These are phyloP conservation scores for Micromussa lordhowensis DNA, from an alignment of 92 coral and sea anemone species.

Conservation along the genomic window DNA sequence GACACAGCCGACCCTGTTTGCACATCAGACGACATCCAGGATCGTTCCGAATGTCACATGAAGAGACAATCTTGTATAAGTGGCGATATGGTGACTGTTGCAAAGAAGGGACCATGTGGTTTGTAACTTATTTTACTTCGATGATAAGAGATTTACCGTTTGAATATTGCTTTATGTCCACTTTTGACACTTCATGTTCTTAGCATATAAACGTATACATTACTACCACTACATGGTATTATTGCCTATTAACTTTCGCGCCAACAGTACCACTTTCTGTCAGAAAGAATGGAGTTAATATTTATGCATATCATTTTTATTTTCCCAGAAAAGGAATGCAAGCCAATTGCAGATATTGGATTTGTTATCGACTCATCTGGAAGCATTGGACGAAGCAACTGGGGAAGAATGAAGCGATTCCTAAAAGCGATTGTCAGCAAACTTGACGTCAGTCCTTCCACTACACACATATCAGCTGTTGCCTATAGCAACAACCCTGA, in stretches of 20 bases:
- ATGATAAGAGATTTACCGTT: no score
- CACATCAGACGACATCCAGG: slow-evolving; percentile 37
- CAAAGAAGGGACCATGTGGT: slow-evolving; percentile 50
- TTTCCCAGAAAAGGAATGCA: slow-evolving; percentile 60
- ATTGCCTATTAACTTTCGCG: no score
- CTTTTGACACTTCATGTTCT: no score
- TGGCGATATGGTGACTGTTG: slow-evolving; percentile 11
- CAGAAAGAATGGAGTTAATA: no score
- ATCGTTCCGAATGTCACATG: slow-evolving; percentile 35
- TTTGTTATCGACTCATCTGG: slow-evolving; percentile 79
- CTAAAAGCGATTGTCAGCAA: slow-evolving; percentile 53
- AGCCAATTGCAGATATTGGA: slow-evolving; percentile 60
- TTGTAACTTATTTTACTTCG: no score
- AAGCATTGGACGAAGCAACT: slow-evolving; percentile 70
- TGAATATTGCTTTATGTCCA: no score
- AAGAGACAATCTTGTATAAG: slow-evolving; percentile 20
- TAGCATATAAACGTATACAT: no score
- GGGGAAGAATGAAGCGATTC: slow-evolving; percentile 68
- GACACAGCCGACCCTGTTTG: slow-evolving; percentile 28
- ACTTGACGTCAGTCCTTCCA: slow-evolving; percentile 70
- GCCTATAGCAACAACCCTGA: slow-evolving; percentile 65
- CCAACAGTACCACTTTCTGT: no score
- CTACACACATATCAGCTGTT: slow-evolving; percentile 68
- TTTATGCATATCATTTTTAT: no score
- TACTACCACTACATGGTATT: no score